phyloP scores from a whole-genome alignment of 53 echinoderm and acorn worm species.

The Stichopus horrens region DNA sequence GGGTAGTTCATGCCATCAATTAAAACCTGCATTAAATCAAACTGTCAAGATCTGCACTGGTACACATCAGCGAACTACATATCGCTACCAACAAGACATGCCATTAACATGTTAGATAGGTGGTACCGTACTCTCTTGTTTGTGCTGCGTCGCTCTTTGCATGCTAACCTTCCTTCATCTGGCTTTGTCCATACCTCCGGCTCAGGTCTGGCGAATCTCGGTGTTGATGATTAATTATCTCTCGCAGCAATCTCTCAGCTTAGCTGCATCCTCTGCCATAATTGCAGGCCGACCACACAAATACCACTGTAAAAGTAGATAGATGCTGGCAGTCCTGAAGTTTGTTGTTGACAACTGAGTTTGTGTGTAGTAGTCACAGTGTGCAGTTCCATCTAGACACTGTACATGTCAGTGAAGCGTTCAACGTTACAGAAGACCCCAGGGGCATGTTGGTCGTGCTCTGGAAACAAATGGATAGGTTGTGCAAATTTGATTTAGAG shows the following conservation, averaged over 20 bases:
- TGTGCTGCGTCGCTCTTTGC: background rate
- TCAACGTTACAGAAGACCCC: background rate
- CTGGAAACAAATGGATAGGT: background rate
- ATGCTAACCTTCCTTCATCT: background rate
- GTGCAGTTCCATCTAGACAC: no score
- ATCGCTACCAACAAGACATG: background rate
- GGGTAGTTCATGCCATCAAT: background rate
- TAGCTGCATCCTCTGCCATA: background rate
- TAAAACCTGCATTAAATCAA: background rate
- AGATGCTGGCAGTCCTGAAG: no score
- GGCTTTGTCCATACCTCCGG: background rate
- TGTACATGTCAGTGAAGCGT: no score
- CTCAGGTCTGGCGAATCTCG: background rate
- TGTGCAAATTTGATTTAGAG: background rate
- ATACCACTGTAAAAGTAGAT: no score
- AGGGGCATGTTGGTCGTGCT: background rate
- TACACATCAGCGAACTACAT: background rate
- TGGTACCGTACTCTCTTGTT: background rate
- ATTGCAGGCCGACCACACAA: background rate
- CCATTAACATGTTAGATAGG: background rate
- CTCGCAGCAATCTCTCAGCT: background rate
- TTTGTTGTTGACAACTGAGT: no score
- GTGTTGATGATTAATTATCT: background rate
- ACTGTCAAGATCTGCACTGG: background rate
- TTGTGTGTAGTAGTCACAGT: no score